These are phyloP conservation scores for Siderastrea siderea DNA, from an alignment of 92 coral and sea anemone species.

Conservation along the genomic window DNA sequence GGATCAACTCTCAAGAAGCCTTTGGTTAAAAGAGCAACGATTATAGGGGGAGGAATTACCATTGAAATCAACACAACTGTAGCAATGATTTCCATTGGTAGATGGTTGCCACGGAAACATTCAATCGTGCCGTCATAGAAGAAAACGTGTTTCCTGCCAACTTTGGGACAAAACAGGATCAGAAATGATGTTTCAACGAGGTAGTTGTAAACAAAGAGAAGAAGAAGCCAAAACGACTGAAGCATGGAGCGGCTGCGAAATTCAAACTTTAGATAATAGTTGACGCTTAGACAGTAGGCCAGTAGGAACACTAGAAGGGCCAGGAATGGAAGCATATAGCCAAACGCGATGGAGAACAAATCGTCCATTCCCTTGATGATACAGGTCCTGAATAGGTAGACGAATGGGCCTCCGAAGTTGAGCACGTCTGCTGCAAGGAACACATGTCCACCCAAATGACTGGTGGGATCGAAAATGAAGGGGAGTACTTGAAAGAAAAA, in stretches of 20 bases:
- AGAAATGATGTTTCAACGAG: constrained; percentile 83
- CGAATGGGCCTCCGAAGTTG: constrained; percentile 91
- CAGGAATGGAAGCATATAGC: constrained; percentile 76
- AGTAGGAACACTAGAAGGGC: constrained; percentile 77
- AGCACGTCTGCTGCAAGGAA: constrained; percentile 69
- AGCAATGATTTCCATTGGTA: constrained; percentile 75
- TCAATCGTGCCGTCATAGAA: constrained; percentile 87
- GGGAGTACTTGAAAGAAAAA: constrained; percentile 97
- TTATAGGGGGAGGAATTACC: constrained; percentile 83
- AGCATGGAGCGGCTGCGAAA: constrained; percentile 84
- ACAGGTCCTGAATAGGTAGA: constrained; percentile 79
- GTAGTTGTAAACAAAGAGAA: constrained; percentile 87
- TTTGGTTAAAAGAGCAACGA: constrained; percentile 77
- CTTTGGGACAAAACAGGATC: constrained; percentile 81
- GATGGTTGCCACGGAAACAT: constrained; percentile 83
- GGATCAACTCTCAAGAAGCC: constrained; percentile 90
- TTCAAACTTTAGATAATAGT: constrained; percentile 71
- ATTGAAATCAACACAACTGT: constrained; percentile 56
- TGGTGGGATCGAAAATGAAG: constrained; percentile 74
- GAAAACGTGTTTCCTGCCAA: constrained; percentile 80
- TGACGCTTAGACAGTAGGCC: constrained; percentile 78
- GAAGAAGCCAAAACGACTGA: constrained; percentile 93
- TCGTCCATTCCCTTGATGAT: constrained; percentile 73
- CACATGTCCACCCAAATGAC: constrained; percentile 67
- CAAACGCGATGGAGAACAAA: constrained; percentile 71